Evolutionary conservation across 2,888 invertebrate genomes (phyloP).

Genomic region (Baronia brevicornis): DNA sequence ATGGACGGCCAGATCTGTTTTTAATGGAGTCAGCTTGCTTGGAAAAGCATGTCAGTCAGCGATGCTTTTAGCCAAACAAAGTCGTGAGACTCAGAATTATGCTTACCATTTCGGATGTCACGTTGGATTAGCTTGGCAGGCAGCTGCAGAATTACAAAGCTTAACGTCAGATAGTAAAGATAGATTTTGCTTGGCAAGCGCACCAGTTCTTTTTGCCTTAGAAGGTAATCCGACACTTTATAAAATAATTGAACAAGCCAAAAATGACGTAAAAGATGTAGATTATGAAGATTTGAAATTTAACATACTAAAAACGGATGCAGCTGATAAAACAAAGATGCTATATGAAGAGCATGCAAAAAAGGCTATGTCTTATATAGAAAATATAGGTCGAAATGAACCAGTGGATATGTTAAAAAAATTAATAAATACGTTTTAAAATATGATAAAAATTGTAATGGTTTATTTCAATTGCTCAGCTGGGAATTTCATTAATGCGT

Average conservation of each 20-base stretch:
- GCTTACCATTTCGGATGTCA: slow-evolving; percentile 89
- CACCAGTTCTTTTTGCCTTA: slow-evolving; percentile 89
- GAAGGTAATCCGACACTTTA: slow-evolving; percentile 85
- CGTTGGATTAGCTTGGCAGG: slow-evolving; percentile 88
- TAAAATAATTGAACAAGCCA: slow-evolving; percentile 76
- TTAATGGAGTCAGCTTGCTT: slow-evolving; percentile 78
- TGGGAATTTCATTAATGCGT: too few relatives aligned
- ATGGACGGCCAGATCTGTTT: slow-evolving; percentile 83
- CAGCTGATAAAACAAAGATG: slow-evolving; percentile 54
- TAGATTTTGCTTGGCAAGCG: slow-evolving; percentile 85
- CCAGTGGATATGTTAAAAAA: slow-evolving; percentile 66
- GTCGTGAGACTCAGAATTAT: slow-evolving; percentile 78
- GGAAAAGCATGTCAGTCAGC: slow-evolving; percentile 89
- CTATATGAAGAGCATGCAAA: slow-evolving; percentile 60
- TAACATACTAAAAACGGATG: slow-evolving; percentile 63
- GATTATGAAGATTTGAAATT: slow-evolving; percentile 78
- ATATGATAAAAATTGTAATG: neutral
- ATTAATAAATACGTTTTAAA: slow-evolving; percentile 54
- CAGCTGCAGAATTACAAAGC: slow-evolving; percentile 60
- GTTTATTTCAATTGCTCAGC: too few relatives aligned
- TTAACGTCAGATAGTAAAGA: slow-evolving; percentile 76
- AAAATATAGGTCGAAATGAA: slow-evolving; percentile 55
- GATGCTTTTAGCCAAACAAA: slow-evolving; percentile 83
- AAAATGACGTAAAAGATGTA: slow-evolving; percentile 79
- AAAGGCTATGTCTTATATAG: slow-evolving; percentile 53